phyloP scores from a whole-genome alignment of 1,140 invertebrate species.

The Trachymyrmex cornetzi region DNA sequence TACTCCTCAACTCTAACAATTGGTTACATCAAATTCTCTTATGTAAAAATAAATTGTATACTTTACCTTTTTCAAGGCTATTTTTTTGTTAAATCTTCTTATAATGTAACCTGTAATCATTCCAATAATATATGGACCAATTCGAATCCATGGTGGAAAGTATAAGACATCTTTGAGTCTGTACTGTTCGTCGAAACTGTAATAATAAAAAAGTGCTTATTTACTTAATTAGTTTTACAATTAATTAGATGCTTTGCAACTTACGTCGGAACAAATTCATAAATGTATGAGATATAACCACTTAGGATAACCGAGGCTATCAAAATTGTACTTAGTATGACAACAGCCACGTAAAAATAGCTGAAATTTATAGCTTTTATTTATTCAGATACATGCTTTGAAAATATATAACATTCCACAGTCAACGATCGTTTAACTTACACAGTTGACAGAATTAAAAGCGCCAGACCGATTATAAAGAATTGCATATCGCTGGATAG shows the following conservation, averaged over 20 bases:
- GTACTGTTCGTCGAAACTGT: conserved; percentile 84
- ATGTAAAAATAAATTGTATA: background rate
- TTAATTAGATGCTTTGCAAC: conserved; percentile 64
- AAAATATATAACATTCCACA: too few relatives aligned
- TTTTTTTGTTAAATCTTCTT: conserved; percentile 81
- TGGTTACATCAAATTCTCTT: background rate
- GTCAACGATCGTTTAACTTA: too few relatives aligned
- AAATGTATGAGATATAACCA: too few relatives aligned
- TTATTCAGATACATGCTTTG: too few relatives aligned
- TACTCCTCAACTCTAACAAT: background rate
- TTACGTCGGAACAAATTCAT: conserved; percentile 85
- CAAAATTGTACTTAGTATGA: too few relatives aligned
- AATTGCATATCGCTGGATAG: too few relatives aligned
- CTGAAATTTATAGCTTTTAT: too few relatives aligned
- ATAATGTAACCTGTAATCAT: conserved; percentile 84
- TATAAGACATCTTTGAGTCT: conserved; percentile 83
- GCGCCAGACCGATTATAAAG: too few relatives aligned
- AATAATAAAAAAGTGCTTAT: conserved; percentile 16
- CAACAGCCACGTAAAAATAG: too few relatives aligned
- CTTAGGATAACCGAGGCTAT: too few relatives aligned
- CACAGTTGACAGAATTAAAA: too few relatives aligned
- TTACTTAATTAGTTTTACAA: conserved; percentile 16
- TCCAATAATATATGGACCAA: conserved; percentile 87
- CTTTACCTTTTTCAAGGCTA: conserved; percentile 82
- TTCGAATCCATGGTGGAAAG: conserved; percentile 86